A percentile compares a stretch with the other conserved stretches of the same genome.
Conservation (phyloP, 1,140 invertebrate species). For the Platorchestia sp. region DNA sequence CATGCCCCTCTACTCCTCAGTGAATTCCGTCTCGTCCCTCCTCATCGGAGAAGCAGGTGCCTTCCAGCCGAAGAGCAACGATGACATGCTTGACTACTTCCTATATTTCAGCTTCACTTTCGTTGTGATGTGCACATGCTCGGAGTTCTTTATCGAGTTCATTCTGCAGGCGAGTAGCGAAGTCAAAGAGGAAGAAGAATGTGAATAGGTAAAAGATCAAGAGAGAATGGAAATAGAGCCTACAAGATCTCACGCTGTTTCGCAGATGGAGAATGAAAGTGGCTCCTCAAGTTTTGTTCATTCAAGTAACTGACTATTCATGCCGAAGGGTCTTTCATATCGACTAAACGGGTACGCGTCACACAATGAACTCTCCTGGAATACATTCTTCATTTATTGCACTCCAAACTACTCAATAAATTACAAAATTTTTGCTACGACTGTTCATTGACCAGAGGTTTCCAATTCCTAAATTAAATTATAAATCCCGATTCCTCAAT, state of each 20-base stretch:
- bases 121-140: neutral
- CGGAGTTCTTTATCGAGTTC: neutral
- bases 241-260: neutral
- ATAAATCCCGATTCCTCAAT: too few species aligned
- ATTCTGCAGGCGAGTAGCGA: neutral
- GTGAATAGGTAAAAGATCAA: neutral
- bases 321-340: neutral
- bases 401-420: too few species aligned
- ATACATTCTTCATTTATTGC: neutral
- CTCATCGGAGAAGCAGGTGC: neutral
- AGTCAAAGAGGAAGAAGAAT: neutral
- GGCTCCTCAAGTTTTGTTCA: neutral
- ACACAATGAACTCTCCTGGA: neutral
- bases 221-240: neutral
- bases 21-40: neutral
- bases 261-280: neutral
- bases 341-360: neutral
- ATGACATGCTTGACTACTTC: neutral
- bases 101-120: slow-evolving; percentile 15
- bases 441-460: too few species aligned
- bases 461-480: too few species aligned
- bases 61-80: neutral
- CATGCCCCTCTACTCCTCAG: neutral
- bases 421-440: too few species aligned
- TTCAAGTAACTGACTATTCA: neutral